Base-by-base conservation (phyloP, 1,140 invertebrate species). In the Drosophila santomea region DNA sequence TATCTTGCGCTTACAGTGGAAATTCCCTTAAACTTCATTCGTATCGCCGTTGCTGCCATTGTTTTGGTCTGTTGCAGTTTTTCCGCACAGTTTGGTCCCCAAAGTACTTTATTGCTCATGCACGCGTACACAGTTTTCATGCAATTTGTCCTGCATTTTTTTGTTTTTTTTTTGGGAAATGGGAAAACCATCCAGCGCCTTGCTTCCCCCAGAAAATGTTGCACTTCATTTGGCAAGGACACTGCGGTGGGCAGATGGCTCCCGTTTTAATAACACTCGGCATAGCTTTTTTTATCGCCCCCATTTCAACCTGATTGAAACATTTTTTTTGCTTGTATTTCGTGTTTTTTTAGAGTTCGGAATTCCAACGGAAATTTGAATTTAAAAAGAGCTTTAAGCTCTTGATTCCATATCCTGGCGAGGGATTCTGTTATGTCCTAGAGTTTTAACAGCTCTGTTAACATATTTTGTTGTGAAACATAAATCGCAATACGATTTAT, bases 1-100 rank as follows among this genome's bases (percentile, higher is more conserved):
- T 85, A 86, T 85, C 82, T 85, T 85, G 77, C 68, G 81, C 82
- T 85, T 80, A 74, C 78, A 63, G 63, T 69, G 73, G 47, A 77
- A 74, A 81, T 85, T 80, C 81, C 68, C 82, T 81, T 81, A 66
- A 78, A 85, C 63, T 86, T 85, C 56, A 66, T 63, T 66, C 72
- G 45, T 60, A 44, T 51, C 58, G 44, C 43, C 36, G 58, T 47
- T 66, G 44, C 50, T 71, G 67, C 25, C 60, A 52, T 56, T 74
- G 73, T 75, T 75, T 75, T 75, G 71, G 44, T 58, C 71, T 66
- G 73, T 74, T 75, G 73, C 73, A 75, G 73, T 75, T 75, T 75
- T 75, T 75, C 72, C 72, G 73, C 73, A 74, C 73, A 66, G 73
- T 75, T 75, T 74, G 72, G 32, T 57, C 44, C 73, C 60, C 59